Conservation (phyloP, 1,140 invertebrate species). For the Aleiodes sp. region DNA sequence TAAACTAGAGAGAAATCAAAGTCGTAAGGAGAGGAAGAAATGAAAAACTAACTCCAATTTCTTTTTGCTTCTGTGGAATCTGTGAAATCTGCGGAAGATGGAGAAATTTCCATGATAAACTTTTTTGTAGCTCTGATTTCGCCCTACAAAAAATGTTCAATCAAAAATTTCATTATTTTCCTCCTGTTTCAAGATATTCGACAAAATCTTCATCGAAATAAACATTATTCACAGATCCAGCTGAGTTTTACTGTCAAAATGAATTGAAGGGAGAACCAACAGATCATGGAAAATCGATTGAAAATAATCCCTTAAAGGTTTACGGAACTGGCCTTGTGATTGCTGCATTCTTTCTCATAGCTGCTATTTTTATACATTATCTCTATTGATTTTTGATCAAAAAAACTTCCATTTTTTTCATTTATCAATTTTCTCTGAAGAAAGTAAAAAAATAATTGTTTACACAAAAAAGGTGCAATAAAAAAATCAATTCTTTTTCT, state of each 20-base stretch:
- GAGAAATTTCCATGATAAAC: too few relatives aligned
- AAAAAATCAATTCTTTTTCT: too few relatives aligned
- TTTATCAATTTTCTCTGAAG: constrained; percentile 20
- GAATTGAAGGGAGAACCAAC: constrained; percentile 66
- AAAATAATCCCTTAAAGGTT: constrained; percentile 67
- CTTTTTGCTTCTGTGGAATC: too few relatives aligned
- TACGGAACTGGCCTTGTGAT: constrained; percentile 68
- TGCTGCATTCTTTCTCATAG: constrained; percentile 69
- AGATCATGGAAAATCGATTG: constrained; percentile 61
- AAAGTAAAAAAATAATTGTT: constrained; percentile 2
- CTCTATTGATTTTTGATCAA: constrained; percentile 40
- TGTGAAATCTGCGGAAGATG: too few relatives aligned
- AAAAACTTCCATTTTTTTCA: not conserved
- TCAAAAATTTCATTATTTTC: constrained; percentile 19
- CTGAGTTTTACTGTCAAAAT: constrained; percentile 71
- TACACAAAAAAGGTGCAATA: too few relatives aligned
- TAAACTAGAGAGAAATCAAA: too few relatives aligned
- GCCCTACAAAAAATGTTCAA: not conserved
- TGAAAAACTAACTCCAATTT: too few relatives aligned
- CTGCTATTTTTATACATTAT: constrained; percentile 70
- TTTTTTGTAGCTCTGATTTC: too few relatives aligned
- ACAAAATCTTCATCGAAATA: not conserved
- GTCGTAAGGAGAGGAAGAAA: too few relatives aligned
- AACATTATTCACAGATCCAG: constrained; percentile 67
- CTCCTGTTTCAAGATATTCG: not conserved